Evolutionary conservation across 2,113 vertebrate species (phyloP).

Genomic region (Muscicapa adusta): DNA sequence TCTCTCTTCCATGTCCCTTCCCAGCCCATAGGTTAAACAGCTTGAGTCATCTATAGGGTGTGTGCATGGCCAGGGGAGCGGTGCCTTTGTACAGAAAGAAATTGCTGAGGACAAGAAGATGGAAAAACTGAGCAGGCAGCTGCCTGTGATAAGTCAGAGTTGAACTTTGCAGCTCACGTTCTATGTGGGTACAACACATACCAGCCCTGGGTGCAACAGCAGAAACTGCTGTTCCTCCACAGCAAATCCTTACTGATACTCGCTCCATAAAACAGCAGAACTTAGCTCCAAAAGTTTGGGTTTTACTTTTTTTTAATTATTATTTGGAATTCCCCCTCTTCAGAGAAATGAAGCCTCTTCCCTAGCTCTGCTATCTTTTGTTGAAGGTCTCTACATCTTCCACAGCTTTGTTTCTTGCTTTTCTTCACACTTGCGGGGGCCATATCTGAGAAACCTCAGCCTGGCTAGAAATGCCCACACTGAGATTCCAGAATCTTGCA

Average conservation of each 20-base stretch:
- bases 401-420: not conserved
- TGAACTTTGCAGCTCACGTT: not conserved
- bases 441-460: not conserved
- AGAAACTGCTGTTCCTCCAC: not conserved
- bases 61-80: not conserved
- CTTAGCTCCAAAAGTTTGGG: not conserved
- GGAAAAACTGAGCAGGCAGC: not conserved
- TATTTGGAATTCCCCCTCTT: not conserved
- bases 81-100: not conserved
- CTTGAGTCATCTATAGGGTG: conserved; percentile 45
- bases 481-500: not conserved
- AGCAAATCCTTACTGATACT: not conserved
- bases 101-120: not conserved
- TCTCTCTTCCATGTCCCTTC: not conserved
- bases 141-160: not conserved
- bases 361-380: not conserved
- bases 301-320: not conserved
- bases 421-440: not conserved
- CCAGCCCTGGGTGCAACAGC: not conserved
- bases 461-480: not conserved
- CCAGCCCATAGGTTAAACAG: conserved; percentile 32
- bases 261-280: not conserved
- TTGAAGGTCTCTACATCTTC: not conserved
- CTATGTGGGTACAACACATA: not conserved
- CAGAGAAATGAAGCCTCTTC: not conserved